Base-by-base conservation (phyloP, 1,140 invertebrate species). In the Cotesia typhae region DNA sequence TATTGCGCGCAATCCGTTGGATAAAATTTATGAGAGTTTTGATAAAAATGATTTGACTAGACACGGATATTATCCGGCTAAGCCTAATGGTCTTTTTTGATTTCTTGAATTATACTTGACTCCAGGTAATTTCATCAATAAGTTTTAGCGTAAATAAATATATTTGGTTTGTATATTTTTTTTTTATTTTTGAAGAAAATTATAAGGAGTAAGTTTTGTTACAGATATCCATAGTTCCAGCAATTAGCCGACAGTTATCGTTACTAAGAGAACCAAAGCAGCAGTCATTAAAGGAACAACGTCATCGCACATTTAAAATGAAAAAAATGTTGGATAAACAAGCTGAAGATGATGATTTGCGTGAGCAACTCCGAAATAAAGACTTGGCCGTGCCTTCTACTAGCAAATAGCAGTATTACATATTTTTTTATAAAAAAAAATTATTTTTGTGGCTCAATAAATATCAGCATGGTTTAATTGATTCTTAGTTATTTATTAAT, bases 1-100 rank as follows among this genome's bases (percentile, higher is more conserved):
- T 60, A 75, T 92, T n/a, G 80, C 87, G 1, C 73, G 82, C 5
- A 81, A 82, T 63, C 80, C 87, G 4, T 72, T 91, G 10, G 77
- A 88, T 59, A 60, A 83, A 59, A 10, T 61, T 57, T 81, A 81
- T 61, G 72, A 76, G 60, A 84, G 78, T 72, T 85, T 85, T 67
- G 65, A 72, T 74, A 73, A 82, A 60, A 71, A 78, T 77, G 73
- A 81, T 70, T 77, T 75, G 38, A 80, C 77, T 12, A 77, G 76
- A 14, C 64, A 35, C 65, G 87, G 87, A 68, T 88, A 83, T 80
- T 82, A 87, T 83, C 87, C 87, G 37, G 79, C 75, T n/a, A 76
- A 83, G 76, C 87, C 87, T 35, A 66, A 78, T 55, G 78, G 79
- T 75, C 41, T 82, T 66, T 72, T 65, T 36, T 63, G 65, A 14